Conservation (phyloP, 2,888 invertebrate genomes). For the Oscheius myriophilus region DNA sequence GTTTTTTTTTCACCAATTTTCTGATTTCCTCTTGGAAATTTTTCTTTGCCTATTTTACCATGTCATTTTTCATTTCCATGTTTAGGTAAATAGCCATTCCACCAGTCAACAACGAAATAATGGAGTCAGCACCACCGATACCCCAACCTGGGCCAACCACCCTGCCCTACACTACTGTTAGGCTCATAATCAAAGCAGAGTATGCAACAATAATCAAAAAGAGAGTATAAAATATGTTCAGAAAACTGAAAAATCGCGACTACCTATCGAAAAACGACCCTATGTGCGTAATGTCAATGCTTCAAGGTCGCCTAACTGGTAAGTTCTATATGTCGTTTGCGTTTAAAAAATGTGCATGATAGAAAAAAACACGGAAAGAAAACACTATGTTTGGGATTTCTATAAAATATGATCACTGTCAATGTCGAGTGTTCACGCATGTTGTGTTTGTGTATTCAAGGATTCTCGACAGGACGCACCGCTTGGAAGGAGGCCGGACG, state of each 20-base stretch:
- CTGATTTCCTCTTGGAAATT: no score
- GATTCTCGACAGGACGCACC: constrained; percentile 10
- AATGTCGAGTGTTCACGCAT: constrained; percentile 3
- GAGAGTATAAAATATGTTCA: constrained; percentile 36
- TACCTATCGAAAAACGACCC: constrained; percentile 69
- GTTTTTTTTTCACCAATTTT: no score
- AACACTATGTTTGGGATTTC: neutral
- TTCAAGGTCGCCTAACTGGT: constrained; percentile 10
- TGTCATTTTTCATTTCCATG: no score
- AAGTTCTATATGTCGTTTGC: neutral
- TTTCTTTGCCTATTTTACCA: no score
- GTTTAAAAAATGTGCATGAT: constrained; percentile 13
- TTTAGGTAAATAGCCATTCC: no score
- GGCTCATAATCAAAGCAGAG: constrained; percentile 14
- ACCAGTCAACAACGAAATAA: no score
- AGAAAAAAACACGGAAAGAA: neutral
- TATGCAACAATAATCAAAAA: neutral
- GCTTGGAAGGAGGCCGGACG: constrained; percentile 60
- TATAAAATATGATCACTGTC: neutral
- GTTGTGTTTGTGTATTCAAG: constrained; percentile 8
- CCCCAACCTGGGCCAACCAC: no score
- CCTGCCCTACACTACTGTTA: no score
- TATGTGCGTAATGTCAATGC: constrained; percentile 56
- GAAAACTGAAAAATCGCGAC: constrained; percentile 63
- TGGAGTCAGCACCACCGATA: no score